Conservation (phyloP, 1,140 invertebrate species). For the Capitella teleta region DNA sequence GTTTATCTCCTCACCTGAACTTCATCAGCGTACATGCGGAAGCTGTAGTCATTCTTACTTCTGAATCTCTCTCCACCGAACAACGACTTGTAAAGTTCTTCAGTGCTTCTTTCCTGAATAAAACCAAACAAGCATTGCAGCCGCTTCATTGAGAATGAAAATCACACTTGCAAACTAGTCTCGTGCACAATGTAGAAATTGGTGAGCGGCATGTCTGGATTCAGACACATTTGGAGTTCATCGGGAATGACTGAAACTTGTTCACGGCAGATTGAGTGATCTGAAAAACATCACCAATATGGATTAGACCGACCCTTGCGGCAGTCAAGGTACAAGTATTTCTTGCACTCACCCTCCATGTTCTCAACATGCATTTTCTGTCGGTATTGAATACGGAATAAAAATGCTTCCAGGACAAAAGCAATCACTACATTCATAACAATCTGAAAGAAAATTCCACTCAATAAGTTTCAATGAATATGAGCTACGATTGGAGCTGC, state of each 20-base stretch:
- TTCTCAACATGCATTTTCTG: slow-evolving; percentile 57
- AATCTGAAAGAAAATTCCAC: slow-evolving; percentile 38
- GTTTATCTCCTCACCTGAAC: slow-evolving; percentile 36
- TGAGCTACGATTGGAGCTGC: background rate
- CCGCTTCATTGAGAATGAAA: no score
- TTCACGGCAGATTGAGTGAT: background rate
- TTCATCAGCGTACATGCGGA: slow-evolving; percentile 43
- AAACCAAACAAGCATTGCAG: no score
- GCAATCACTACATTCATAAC: slow-evolving; percentile 83
- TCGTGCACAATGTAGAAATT: no score
- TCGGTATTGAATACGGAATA: slow-evolving; percentile 81
- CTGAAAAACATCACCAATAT: background rate
- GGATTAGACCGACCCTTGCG: slow-evolving; percentile 7
- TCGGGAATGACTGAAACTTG: no score
- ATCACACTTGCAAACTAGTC: no score
- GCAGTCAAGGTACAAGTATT: background rate
- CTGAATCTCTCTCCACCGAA: slow-evolving; percentile 31
- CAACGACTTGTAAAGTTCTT: no score
- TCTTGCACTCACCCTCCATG: slow-evolving; percentile 55
- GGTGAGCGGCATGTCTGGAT: no score
- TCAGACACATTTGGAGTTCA: no score
- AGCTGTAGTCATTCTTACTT: slow-evolving; percentile 40
- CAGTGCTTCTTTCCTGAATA: no score
- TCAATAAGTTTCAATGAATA: background rate
- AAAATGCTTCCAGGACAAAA: slow-evolving; percentile 77